A percentile compares a stretch with the other conserved stretches of the same genome.
Conservation (phyloP, 2,113 vertebrate species). For the Potamarius usumacintae region DNA sequence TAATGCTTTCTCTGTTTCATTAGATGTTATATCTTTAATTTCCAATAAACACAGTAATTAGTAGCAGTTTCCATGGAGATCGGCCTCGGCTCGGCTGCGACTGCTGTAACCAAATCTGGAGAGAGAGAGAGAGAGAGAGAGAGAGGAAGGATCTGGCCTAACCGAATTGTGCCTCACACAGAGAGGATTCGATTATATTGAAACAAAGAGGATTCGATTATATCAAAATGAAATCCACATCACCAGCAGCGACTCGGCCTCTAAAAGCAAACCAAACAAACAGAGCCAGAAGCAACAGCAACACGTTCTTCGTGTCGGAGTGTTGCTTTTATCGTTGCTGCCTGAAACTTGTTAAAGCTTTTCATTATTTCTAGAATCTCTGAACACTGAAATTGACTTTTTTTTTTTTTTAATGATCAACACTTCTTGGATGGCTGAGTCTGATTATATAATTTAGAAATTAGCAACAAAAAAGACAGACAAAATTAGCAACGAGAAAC, state of each 20-base stretch:
- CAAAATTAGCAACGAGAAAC: not conserved
- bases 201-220: conserved; percentile 76
- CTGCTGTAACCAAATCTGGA: conserved; percentile 74
- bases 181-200: conserved; percentile 76
- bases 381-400: not conserved
- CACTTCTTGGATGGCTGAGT: not conserved
- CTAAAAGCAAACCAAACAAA: conserved; percentile 57
- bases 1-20: conserved; percentile 79
- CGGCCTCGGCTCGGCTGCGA: conserved; percentile 68
- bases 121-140: conserved; percentile 45
- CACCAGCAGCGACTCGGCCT: conserved; percentile 62
- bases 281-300: conserved; percentile 17
- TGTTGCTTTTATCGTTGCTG: not conserved
- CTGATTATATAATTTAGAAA: not conserved
- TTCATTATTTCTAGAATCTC: not conserved
- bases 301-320: not conserved
- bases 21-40: conserved; percentile 82
- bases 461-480: too few relatives aligned
- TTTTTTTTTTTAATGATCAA: not conserved
- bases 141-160: conserved; percentile 72
- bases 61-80: conserved; percentile 73
- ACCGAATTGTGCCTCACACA: conserved; percentile 74
- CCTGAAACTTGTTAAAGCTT: not conserved
- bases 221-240: conserved; percentile 75
- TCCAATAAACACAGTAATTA: conserved; percentile 83